These are phyloP conservation scores for Pseudoatta argentina DNA, from an alignment of 1,140 invertebrate species.

Conservation along the genomic window DNA sequence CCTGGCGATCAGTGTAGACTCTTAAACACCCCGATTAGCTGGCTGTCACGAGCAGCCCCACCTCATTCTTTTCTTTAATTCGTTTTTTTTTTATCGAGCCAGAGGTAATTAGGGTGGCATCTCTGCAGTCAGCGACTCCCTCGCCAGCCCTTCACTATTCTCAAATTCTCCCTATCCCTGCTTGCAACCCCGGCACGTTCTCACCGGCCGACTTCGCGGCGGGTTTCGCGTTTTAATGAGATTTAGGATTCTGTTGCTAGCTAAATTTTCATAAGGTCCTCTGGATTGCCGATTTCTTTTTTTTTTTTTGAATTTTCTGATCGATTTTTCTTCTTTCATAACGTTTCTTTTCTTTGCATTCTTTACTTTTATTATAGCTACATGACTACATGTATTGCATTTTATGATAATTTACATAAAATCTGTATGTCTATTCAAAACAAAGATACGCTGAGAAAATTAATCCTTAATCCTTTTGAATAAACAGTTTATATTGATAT, in stretches of 20 bases:
- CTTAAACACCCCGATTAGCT: constrained; percentile 87
- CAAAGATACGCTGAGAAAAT: background rate
- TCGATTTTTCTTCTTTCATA: constrained; percentile 37
- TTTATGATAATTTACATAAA: background rate
- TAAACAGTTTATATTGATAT: background rate
- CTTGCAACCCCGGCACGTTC: constrained; percentile 29
- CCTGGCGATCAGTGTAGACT: constrained; percentile 86
- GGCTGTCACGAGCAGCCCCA: constrained; percentile 86
- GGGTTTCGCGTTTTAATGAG: constrained; percentile 81
- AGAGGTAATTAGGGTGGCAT: constrained; percentile 86
- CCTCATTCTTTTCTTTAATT: constrained; percentile 87
- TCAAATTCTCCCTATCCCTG: constrained; percentile 38
- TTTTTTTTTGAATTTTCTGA: constrained; percentile 5
- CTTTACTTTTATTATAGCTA: background rate
- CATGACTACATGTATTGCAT: background rate
- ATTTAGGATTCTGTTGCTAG: constrained; percentile 81
- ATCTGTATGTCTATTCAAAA: background rate
- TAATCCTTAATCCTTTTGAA: background rate
- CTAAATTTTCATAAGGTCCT: constrained; percentile 83
- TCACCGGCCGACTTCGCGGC: constrained; percentile 51
- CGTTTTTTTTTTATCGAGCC: constrained; percentile 84
- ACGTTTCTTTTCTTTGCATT: constrained; percentile 29
- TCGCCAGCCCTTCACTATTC: constrained; percentile 8
- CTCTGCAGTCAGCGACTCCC: constrained; percentile 81
- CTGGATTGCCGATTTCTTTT: constrained; percentile 68